Conservation (phyloP, 1,140 invertebrate species). For the Sipha flava region DNA sequence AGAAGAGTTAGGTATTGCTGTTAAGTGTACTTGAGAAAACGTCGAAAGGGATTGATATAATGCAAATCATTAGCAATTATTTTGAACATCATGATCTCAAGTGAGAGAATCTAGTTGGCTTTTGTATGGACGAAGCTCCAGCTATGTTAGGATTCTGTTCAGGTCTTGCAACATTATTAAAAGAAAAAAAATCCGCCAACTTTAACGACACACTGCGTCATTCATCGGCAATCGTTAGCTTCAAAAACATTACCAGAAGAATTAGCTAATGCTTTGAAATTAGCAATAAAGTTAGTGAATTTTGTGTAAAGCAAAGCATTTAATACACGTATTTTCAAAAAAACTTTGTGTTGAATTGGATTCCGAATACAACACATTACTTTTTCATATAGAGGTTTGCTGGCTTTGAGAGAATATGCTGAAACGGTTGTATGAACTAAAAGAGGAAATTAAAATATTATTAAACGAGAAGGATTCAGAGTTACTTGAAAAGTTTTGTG, state of each 20-base stretch:
- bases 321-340: not conserved
- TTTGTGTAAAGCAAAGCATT: not conserved
- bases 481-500: conserved; percentile 32
- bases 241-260: conserved; percentile 39
- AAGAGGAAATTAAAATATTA: not conserved
- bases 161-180: conserved; percentile 39
- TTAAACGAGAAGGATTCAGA: conserved; percentile 14
- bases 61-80: conserved; percentile 37
- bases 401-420: not conserved
- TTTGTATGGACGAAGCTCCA: conserved; percentile 41
- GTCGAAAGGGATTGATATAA: conserved; percentile 38
- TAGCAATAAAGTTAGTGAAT: conserved; percentile 33
- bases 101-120: conserved; percentile 39
- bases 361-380: not conserved
- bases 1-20: conserved; percentile 8
- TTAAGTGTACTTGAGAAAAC: conserved; percentile 32
- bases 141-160: conserved; percentile 42
- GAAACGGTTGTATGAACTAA: not conserved
- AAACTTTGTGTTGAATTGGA: not conserved
- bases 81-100: conserved; percentile 38
- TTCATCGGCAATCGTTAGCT: conserved; percentile 36
- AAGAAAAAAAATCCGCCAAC: conserved; percentile 39
- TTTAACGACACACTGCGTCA: conserved; percentile 39
- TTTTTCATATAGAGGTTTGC: not conserved
- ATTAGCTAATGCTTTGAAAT: conserved; percentile 37